Conservation (phyloP, 2,888 invertebrate species). For the Ennomos erosarius region DNA sequence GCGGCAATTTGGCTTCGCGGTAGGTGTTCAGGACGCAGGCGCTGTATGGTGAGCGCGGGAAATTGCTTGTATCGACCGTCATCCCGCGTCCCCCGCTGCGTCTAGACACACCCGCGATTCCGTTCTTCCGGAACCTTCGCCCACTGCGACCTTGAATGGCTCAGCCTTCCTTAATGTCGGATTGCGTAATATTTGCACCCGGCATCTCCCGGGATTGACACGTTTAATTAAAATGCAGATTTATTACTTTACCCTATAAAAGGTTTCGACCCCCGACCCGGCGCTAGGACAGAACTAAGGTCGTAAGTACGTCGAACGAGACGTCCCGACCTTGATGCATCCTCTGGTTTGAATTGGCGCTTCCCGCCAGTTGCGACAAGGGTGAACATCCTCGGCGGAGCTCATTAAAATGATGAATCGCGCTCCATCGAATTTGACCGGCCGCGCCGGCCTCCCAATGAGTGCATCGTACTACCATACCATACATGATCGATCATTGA, state of each 20-base stretch:
- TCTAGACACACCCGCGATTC: conserved; percentile 81
- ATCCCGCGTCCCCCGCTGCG: conserved; percentile 70
- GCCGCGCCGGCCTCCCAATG: conserved; percentile 26
- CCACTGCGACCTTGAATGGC: conserved; percentile 81
- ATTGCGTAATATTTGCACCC: conserved; percentile 66
- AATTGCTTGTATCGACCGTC: conserved; percentile 82
- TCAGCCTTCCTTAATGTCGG: conserved; percentile 81
- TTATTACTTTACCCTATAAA: conserved; percentile 45
- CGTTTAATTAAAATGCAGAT: conserved; percentile 58
- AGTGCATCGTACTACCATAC: conserved; percentile 36
- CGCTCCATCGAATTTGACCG: conserved; percentile 38
- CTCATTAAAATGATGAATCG: conserved; percentile 50
- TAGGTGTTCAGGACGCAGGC: conserved; percentile 73
- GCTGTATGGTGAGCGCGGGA: conserved; percentile 78
- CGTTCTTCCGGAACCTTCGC: conserved; percentile 82
- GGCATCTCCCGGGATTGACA: conserved; percentile 58
- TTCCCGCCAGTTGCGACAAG: conserved; percentile 59
- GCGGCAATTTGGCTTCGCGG: conserved; percentile 62
- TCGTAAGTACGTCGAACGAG: conserved; percentile 71
- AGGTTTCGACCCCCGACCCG: conserved; percentile 42
- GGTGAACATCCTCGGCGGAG: conserved; percentile 67
- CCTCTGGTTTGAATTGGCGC: conserved; percentile 61
- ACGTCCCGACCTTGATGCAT: conserved; percentile 75
- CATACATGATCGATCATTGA: no score
- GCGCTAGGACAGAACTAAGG: conserved; percentile 55